These are phyloP conservation scores for Cylloceria caligata DNA, from an alignment of 2,888 invertebrate genomes.

Conservation along the genomic window DNA sequence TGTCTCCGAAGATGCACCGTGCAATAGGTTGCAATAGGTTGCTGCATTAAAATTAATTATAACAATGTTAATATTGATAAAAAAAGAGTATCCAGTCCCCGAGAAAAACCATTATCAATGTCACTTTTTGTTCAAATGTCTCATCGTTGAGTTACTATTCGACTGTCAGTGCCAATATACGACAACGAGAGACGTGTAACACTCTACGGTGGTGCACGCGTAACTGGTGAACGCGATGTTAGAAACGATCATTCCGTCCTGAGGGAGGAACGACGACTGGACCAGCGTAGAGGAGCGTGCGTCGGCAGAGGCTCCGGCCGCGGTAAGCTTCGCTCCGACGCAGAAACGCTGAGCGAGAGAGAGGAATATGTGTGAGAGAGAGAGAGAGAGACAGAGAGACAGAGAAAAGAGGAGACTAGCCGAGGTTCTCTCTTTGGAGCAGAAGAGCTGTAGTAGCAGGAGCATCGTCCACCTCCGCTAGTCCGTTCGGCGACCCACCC, in stretches of 20 bases:
- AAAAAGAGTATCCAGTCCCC: neutral
- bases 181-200: slow-evolving; percentile 72
- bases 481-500: slow-evolving; percentile 66
- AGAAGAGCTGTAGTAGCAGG: slow-evolving; percentile 39
- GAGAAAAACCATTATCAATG: neutral
- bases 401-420: slow-evolving; percentile 9
- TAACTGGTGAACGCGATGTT: slow-evolving; percentile 51
- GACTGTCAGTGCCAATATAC: slow-evolving; percentile 72
- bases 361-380: slow-evolving; percentile 31
- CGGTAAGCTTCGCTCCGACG: slow-evolving; percentile 74
- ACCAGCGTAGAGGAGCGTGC: slow-evolving; percentile 72
- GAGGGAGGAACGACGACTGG: slow-evolving; percentile 67
- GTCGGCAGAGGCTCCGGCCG: slow-evolving; percentile 72
- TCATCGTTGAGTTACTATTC: slow-evolving; percentile 18
- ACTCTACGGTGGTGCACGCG: slow-evolving; percentile 52
- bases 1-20: neutral
- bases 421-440: slow-evolving; percentile 51
- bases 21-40: neutral
- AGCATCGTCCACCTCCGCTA: slow-evolving; percentile 61
- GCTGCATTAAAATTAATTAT: neutral
- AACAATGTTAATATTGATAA: neutral
- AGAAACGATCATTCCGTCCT: slow-evolving; percentile 55
- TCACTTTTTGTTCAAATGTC: neutral
- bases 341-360: slow-evolving; percentile 70
- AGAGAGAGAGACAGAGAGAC: slow-evolving; percentile 1